Percentiles rank a stretch among this genome's conserved stretches.
Conservation (phyloP, 2,797 vertebrate species). For the Gallinago nigripennis region DNA sequence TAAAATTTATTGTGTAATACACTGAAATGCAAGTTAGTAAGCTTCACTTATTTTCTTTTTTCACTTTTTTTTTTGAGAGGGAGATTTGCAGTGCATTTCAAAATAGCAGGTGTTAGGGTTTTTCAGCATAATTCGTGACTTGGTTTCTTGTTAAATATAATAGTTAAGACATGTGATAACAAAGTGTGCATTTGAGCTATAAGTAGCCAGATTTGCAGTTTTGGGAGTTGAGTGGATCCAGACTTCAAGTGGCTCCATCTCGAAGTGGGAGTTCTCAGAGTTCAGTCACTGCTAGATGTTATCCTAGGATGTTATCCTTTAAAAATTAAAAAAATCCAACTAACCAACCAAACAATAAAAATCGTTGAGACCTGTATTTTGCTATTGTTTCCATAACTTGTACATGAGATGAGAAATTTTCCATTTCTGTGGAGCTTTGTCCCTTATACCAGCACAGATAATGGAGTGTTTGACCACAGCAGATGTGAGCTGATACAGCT, state of each 20-base stretch:
- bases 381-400: neutral
- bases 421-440: neutral
- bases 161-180: conserved; percentile 45
- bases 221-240: neutral
- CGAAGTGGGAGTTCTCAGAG: neutral
- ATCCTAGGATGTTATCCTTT: neutral
- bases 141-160: conserved; percentile 43
- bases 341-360: neutral
- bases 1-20: neutral
- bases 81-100: conserved; percentile 19
- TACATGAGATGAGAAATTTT: neutral
- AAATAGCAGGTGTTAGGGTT: conserved; percentile 52
- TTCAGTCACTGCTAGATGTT: conserved; percentile 5
- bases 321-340: neutral
- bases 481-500: neutral
- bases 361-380: neutral
- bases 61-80: neutral
- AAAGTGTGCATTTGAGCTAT: conserved; percentile 39
- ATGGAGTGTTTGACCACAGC: neutral
- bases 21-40: neutral
- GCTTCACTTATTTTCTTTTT: neutral
- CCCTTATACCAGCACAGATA: neutral
- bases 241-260: conserved; percentile 12
- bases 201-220: conserved; percentile 44
- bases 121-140: conserved; percentile 51